Evolutionary conservation across 1,140 invertebrate species (phyloP).

Genomic region (Lordiphosa collinella): DNA sequence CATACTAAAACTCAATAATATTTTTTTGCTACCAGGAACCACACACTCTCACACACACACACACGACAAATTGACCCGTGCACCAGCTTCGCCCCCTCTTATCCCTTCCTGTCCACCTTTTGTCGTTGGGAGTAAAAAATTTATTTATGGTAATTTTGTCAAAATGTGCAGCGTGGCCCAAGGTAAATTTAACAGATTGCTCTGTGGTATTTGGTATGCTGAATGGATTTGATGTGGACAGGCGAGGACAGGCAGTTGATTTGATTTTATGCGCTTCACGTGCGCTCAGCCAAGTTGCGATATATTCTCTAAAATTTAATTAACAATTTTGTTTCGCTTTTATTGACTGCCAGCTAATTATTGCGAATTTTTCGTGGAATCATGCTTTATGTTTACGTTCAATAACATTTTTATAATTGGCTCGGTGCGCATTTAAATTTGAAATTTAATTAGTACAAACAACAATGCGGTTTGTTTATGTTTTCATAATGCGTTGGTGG

Average conservation of each 20-base stretch:
- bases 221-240: slow-evolving; percentile 22
- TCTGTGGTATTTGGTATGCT: slow-evolving; percentile 41
- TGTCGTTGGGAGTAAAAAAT: slow-evolving; percentile 23
- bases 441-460: slow-evolving; percentile 71
- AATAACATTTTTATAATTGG: slow-evolving; percentile 63
- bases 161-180: slow-evolving; percentile 37
- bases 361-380: neutral
- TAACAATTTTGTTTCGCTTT: slow-evolving; percentile 54
- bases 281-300: slow-evolving; percentile 14
- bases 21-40: slow-evolving; percentile 16
- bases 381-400: slow-evolving; percentile 34
- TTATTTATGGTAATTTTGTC: slow-evolving; percentile 73
- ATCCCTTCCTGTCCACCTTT: too few species aligned
- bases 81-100: too few species aligned
- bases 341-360: slow-evolving; percentile 56
- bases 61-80: slow-evolving; percentile 49
- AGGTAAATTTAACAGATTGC: slow-evolving; percentile 68
- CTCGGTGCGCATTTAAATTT: slow-evolving; percentile 57
- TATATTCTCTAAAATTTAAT: slow-evolving; percentile 46
- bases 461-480: slow-evolving; percentile 59
- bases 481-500: slow-evolving; percentile 35
- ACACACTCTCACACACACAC: slow-evolving; percentile 12
- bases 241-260: slow-evolving; percentile 31
- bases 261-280: slow-evolving; percentile 18
- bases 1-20: slow-evolving; percentile 57